Conservation (phyloP, 2,113 vertebrate genomes). For the Dipodomys merriami region DNA sequence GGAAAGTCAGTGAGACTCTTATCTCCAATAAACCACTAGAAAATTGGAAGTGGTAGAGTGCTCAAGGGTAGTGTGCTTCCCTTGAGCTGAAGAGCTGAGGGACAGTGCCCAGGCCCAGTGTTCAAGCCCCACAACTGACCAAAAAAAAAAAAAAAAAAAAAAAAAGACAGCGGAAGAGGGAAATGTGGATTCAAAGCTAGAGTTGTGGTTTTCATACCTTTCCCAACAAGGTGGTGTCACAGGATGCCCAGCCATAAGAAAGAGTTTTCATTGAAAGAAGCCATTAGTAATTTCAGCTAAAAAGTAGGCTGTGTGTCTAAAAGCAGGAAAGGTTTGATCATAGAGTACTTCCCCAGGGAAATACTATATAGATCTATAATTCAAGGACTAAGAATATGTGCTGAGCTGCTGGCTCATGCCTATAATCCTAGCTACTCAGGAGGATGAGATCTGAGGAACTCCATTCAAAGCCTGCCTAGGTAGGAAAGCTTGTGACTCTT, state of each 20-base stretch:
- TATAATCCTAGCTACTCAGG: too few relatives aligned
- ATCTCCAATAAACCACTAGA: too few relatives aligned
- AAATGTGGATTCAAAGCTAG: neutral
- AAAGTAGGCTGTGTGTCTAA: neutral
- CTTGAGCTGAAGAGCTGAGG: too few relatives aligned
- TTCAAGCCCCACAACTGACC: neutral
- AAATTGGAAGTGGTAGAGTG: too few relatives aligned
- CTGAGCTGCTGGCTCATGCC: neutral
- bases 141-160: too few relatives aligned
- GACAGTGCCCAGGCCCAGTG: neutral
- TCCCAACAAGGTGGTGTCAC: neutral
- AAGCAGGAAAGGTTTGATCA: neutral
- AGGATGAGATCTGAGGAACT: too few relatives aligned
- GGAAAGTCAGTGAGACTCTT: too few relatives aligned
- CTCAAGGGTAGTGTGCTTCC: too few relatives aligned
- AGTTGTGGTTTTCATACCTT: fast-evolving
- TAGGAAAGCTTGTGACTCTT: too few relatives aligned
- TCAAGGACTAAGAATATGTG: neutral
- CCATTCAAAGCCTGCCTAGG: too few relatives aligned
- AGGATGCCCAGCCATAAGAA: too few relatives aligned
- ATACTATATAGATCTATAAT: neutral
- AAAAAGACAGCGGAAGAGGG: neutral
- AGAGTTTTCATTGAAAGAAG: neutral
- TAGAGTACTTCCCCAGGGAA: neutral
- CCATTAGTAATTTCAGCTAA: neutral